Percentiles rank a stretch among this genome's conserved stretches.
Conservation (phyloP, 1,140 invertebrate genomes). For the Brachionus angularis region DNA sequence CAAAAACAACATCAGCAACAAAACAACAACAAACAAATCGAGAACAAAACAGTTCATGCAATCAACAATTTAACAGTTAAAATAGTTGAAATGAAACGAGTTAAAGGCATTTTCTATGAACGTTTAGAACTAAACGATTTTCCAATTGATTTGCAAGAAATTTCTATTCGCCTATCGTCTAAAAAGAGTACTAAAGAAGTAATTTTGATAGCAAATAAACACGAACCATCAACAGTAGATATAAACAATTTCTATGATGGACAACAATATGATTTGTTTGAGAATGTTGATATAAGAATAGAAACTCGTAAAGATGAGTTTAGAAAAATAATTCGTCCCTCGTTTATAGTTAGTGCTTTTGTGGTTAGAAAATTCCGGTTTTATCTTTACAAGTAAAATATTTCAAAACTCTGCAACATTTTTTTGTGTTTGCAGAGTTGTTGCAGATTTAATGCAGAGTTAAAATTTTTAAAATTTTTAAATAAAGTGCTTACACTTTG, state of each 20-base stretch:
- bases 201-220: not conserved
- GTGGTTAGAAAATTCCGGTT: slow-evolving; percentile 9
- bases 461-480: not conserved
- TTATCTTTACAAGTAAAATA: slow-evolving; percentile 39
- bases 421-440: not conserved
- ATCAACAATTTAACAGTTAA: slow-evolving; percentile 17
- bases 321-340: slow-evolving; percentile 2
- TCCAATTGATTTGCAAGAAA: slow-evolving; percentile 39
- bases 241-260: slow-evolving; percentile 7
- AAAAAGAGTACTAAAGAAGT: slow-evolving; percentile 27
- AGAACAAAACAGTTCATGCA: not conserved
- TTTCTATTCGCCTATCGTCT: slow-evolving; percentile 3
- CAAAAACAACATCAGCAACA: no score
- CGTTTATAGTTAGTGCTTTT: slow-evolving; percentile 15
- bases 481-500: not conserved
- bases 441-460: not conserved
- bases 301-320: not conserved
- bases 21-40: no score
- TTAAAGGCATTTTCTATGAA: slow-evolving; percentile 40
- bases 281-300: not conserved
- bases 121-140: slow-evolving; percentile 37
- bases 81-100: not conserved
- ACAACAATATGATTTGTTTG: slow-evolving; percentile 38
- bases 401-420: not conserved
- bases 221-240: not conserved